Conservation (phyloP, 2,797 vertebrate genomes). For the Cuculus canorus region DNA sequence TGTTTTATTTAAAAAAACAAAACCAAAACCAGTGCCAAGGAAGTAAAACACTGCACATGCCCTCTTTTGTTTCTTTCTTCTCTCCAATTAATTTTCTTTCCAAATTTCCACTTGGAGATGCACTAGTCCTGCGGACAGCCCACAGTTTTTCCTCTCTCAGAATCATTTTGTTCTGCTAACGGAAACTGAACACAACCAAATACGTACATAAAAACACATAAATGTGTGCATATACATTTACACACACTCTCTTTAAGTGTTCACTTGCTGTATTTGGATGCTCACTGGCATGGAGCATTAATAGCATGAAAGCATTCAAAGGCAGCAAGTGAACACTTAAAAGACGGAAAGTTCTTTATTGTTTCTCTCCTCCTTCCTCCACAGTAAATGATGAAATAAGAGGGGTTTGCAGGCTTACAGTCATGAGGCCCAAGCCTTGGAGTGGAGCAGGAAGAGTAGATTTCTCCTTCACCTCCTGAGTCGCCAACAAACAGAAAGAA, state of each 20-base stretch:
- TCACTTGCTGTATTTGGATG: not conserved
- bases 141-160: not conserved
- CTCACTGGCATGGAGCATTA: not conserved
- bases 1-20: not conserved
- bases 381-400: not conserved
- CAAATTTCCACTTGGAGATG: not conserved
- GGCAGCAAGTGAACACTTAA: not conserved
- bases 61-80: not conserved
- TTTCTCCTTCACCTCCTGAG: not conserved
- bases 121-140: not conserved
- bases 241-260: too few relatives aligned
- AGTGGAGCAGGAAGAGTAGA: not conserved
- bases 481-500: not conserved
- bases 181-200: not conserved
- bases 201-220: rapidly evolving
- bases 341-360: not conserved
- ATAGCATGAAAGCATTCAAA: not conserved
- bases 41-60: not conserved
- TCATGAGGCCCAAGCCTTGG: not conserved
- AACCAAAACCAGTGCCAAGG: not conserved
- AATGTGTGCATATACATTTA: rapidly evolving
- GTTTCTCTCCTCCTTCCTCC: not conserved
- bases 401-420: not conserved
- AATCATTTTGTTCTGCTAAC: not conserved
- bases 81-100: not conserved